Evolutionary conservation across 1,140 invertebrate species (phyloP).

Genomic region (Drosophila littoralis): DNA sequence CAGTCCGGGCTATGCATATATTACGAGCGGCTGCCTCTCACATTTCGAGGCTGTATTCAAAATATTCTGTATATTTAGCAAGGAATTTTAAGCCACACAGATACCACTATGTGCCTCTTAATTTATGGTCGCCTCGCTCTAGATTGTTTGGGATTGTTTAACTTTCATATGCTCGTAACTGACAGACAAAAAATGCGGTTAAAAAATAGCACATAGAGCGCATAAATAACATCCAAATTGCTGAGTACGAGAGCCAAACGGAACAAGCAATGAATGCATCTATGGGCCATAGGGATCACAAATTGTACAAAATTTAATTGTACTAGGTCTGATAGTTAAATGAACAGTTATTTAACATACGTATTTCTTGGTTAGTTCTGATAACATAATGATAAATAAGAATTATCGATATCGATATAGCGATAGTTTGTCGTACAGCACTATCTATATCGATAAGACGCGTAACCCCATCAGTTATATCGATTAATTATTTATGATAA

Average conservation of each 20-base stretch:
- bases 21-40: neutral
- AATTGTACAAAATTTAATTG: no score
- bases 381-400: no score
- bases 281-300: neutral
- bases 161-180: neutral
- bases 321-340: neutral
- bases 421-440: neutral
- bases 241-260: neutral
- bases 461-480: no score
- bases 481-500: no score
- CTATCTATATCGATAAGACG: neutral
- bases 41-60: slow-evolving; percentile 13
- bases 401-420: neutral
- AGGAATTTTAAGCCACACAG: slow-evolving; percentile 5
- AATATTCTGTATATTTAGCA: slow-evolving; percentile 10
- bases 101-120: neutral
- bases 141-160: neutral
- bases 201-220: slow-evolving; percentile 14
- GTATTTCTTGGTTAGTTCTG: no score
- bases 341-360: neutral
- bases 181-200: slow-evolving; percentile 10
- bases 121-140: slow-evolving; percentile 12
- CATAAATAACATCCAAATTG: slow-evolving; percentile 21
- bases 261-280: neutral
- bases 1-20: neutral